Evolutionary conservation across 2,113 vertebrate species (phyloP).

Genomic region (Pachypanchax playfairii): DNA sequence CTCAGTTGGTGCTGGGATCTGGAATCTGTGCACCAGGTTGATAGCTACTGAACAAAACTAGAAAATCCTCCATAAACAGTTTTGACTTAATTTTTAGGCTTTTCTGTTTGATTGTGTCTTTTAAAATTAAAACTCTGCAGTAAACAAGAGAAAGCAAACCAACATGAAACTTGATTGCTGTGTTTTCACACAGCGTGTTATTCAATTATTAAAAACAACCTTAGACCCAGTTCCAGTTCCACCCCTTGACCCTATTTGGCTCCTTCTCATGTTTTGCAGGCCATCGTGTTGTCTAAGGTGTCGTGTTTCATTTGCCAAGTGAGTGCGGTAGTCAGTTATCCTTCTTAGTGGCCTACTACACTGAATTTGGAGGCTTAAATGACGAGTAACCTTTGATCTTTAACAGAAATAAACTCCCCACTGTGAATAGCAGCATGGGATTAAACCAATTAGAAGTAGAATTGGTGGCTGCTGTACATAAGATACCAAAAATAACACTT

Average conservation of each 20-base stretch:
- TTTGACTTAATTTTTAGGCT: not conserved
- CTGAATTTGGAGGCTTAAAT: not conserved
- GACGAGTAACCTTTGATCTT: not conserved
- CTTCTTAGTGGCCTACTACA: not conserved
- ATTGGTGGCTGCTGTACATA: not conserved
- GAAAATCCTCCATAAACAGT: not conserved
- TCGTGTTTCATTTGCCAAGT: constrained; percentile 11
- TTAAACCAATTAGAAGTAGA: too few species aligned
- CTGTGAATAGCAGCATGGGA: too few species aligned
- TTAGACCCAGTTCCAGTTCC: not conserved
- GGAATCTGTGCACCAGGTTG: not conserved
- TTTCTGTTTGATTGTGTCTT: not conserved
- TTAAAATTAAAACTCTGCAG: not conserved
- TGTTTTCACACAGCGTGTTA: not conserved
- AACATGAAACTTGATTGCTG: not conserved
- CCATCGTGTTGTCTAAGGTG: not conserved
- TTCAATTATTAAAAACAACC: not conserved
- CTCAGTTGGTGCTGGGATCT: not conserved
- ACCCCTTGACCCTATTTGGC: constrained; percentile 3
- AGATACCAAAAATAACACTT: not conserved
- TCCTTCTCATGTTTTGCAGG: not conserved
- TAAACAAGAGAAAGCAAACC: not conserved
- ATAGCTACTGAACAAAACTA: too few species aligned
- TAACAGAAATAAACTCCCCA: not conserved
- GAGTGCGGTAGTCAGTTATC: not conserved